Evolutionary conservation across 2,888 invertebrate species (phyloP).

Genomic region (Altica lythri): DNA sequence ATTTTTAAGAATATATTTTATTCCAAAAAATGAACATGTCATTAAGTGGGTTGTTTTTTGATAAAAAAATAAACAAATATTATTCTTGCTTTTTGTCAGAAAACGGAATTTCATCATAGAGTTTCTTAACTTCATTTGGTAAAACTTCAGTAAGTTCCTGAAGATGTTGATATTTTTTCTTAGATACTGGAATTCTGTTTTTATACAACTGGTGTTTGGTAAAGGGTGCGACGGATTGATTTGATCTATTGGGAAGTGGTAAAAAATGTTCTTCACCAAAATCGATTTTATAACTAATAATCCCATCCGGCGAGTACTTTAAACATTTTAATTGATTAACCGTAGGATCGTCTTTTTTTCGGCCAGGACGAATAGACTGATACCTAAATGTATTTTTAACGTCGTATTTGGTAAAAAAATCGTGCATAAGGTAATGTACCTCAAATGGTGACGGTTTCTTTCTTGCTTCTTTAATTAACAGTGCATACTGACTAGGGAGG

Average conservation of each 20-base stretch:
- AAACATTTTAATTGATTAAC: slow-evolving; percentile 19
- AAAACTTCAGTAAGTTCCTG: slow-evolving; percentile 20
- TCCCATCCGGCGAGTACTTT: slow-evolving; percentile 10
- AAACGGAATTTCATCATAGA: slow-evolving; percentile 19
- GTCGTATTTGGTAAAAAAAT: slow-evolving; percentile 20
- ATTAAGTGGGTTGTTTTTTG: not conserved
- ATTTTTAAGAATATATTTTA: not conserved
- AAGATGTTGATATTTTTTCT: slow-evolving; percentile 18
- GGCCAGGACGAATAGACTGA: slow-evolving; percentile 12
- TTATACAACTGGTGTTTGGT: slow-evolving; percentile 8
- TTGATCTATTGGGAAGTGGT: not conserved
- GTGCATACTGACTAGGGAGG: slow-evolving; percentile 17
- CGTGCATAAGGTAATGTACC: slow-evolving; percentile 15
- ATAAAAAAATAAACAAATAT: not conserved
- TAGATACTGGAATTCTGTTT: slow-evolving; percentile 16
- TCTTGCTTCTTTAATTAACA: slow-evolving; percentile 14
- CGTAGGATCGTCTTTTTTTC: slow-evolving; percentile 9
- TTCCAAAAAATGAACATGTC: not conserved
- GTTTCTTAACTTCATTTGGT: slow-evolving; percentile 13
- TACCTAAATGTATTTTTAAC: not conserved
- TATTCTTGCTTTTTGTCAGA: not conserved
- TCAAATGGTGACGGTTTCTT: slow-evolving; percentile 21
- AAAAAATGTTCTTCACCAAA: not conserved
- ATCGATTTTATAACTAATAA: slow-evolving; percentile 17
- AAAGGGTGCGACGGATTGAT: not conserved